Percentiles rank a stretch among this genome's conserved stretches.
These are phyloP conservation scores for Mandrillus leucophaeus DNA, from an alignment of 2,113 vertebrate species.

Conservation along the genomic window DNA sequence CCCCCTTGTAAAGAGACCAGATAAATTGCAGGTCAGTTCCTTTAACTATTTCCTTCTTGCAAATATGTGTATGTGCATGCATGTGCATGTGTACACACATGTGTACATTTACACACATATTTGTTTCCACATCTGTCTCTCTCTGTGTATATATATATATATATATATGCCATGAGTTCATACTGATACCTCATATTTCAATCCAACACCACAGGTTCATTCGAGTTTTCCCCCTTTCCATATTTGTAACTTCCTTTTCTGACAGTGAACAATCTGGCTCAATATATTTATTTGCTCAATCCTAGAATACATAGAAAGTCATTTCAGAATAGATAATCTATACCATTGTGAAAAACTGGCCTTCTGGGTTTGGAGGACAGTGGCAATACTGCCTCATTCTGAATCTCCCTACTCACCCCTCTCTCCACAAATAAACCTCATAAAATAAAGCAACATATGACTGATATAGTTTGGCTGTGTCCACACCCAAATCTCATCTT, in stretches of 20 bases:
- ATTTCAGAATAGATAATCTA: not conserved
- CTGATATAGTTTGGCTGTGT: too few species aligned
- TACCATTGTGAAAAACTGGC: not conserved
- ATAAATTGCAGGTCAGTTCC: not conserved
- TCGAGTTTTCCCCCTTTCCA: not conserved
- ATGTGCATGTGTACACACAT: not conserved
- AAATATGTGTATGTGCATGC: not conserved
- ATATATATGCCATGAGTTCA: not conserved
- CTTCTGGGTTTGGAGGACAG: not conserved
- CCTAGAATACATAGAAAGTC: not conserved
- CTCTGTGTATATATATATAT: too few species aligned
- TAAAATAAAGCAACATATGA: not conserved
- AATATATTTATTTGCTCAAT: not conserved
- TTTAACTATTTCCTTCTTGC: not conserved
- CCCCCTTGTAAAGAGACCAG: not conserved
- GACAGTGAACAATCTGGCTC: not conserved
- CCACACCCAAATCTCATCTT: too few species aligned
- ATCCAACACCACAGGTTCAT: not conserved
- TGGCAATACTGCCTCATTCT: not conserved
- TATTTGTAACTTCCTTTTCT: not conserved
- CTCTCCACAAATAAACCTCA: not conserved
- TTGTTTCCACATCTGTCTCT: not conserved
- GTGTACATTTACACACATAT: not conserved
- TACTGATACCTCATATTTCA: not conserved
- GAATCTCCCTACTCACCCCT: not conserved